Base-by-base conservation (phyloP, 2,888 invertebrate species). In the Helobdella robusta region DNA sequence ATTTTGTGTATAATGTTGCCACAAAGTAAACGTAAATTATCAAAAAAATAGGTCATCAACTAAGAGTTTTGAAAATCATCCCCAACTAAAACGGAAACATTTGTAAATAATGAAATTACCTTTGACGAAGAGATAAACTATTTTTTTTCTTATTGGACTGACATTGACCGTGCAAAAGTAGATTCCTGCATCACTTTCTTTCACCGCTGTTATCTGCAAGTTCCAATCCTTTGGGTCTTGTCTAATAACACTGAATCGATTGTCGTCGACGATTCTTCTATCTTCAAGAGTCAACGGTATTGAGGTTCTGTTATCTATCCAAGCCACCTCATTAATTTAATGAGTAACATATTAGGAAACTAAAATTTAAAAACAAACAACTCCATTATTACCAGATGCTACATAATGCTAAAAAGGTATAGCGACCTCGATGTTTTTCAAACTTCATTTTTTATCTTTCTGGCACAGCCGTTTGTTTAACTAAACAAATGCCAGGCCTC, bases 161-260 rank as follows among this genome's bases (percentile, higher is more conserved):
- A 52, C 32, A 25, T 63, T 63, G 34, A 63, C 52, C 6, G 50
- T 63, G 52, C 63, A 63, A 20, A 32, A 28, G 35, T 63, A 63
- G 5, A 34, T 52, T 6, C 63, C 63, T 5, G 50, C 52, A 52
- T 63, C 63, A 32, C 36, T 36, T 3, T 20, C 61, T 36, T 36
- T 40, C n/a, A 36, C 46, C 44, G 40, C 25, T 4, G 59, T 34
- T 11, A 59, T 59, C 44, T 61, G 61, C 25, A 61, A 46, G 30
- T 61, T 61, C 61, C 61, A 61, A n/a, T 61, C 61, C 5, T 61
- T 61, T 3, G 25, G 35, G 46, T 61, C 61, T 25, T 28, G 18
- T 11, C 61, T 40, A 2, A 61, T 46, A 23, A 61, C 40, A n/a
- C 46, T 46, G 46, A 61, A 61, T 18, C 61, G 32, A n/a, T 61